phyloP scores from a whole-genome alignment of 1,140 invertebrate genomes.

The Trichomalopsis sarcophagae region DNA sequence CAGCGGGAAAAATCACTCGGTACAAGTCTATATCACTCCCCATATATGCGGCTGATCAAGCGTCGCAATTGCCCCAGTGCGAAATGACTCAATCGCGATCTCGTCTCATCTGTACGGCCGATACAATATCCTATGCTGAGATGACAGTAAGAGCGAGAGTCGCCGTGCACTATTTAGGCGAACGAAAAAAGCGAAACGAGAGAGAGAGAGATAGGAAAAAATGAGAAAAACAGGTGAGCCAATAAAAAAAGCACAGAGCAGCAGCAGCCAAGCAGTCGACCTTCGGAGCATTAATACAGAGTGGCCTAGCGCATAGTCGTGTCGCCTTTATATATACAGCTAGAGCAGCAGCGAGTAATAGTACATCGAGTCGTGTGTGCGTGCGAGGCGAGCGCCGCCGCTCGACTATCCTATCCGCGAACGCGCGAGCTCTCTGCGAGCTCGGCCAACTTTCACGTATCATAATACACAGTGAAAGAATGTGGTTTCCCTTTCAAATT shows the following conservation, averaged over 20 bases:
- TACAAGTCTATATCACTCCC: too few species aligned
- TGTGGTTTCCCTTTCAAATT: slow-evolving; percentile 74
- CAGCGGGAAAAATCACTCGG: background rate
- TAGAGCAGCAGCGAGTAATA: background rate
- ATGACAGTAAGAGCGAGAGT: background rate
- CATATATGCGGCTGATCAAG: too few species aligned
- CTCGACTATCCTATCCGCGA: slow-evolving; percentile 10
- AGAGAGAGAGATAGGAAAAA: background rate
- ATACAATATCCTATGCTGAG: background rate
- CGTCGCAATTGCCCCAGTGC: background rate
- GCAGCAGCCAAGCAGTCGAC: slow-evolving; percentile 62
- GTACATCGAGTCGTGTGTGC: slow-evolving; percentile 59
- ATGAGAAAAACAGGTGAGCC: slow-evolving; percentile 10
- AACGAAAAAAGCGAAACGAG: background rate
- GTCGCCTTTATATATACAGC: background rate
- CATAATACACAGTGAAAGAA: slow-evolving; percentile 73
- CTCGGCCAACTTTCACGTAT: slow-evolving; percentile 72
- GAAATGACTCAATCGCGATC: background rate
- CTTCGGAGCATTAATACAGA: slow-evolving; percentile 60
- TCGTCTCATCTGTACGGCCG: background rate
- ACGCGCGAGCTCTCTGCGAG: slow-evolving; percentile 14
- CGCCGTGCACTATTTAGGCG: background rate
- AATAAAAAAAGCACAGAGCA: slow-evolving; percentile 57
- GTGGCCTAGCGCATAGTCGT: background rate
- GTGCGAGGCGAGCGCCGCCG: background rate